Base-by-base conservation (phyloP, 2,888 invertebrate genomes). In the Eristalis arbustorum region DNA sequence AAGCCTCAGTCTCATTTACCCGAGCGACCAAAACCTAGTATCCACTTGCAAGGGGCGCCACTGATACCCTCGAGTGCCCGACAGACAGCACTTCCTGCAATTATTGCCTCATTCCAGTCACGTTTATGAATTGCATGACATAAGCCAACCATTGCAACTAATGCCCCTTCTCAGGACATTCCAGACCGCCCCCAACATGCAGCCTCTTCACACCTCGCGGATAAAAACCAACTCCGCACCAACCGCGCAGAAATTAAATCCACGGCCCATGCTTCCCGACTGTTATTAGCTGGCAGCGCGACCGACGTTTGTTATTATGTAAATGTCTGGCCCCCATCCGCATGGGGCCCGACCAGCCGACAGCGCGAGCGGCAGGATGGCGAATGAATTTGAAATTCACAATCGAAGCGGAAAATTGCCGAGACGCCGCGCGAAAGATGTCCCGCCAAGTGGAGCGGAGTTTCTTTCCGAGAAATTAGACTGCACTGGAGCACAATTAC, bases 271-370 rank as follows among this genome's bases (percentile, higher is more conserved):
- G 78, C 79, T 83, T 63, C 42, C 23, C 25, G 61, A 75, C 75
- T 83, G 87, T 75, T 87, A 87, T 83, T 87, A 87, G 79, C 87
- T 83, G 75, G 78, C 78, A 87, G 67, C 81, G 34, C 23, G 69
- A 18, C 71, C 77, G 78, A 49, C 63, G 71, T 77, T 72, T 83
- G 83, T 87, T 73, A 79, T 87, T 87, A 87, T 87, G 87, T 56
- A 87, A 87, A 87, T 87, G 78, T 83, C 78, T 78, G 42, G n/a
- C 78, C 63, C 67, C 62, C 71, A 71, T 82, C 82, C 82, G 85
- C 76, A 84, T 72, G 81, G 1, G 62, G 62, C 49, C 37, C 37
- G 34, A n/a, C n/a, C n/a, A n/a, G n/a, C n/a, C n/a, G n/a, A n/a
- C 57, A 66, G 49, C 80, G 40, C 25, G 25, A 25, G 25, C 25